phyloP scores from a whole-genome alignment of 2,888 invertebrate genomes.

The Acleris emargana region DNA sequence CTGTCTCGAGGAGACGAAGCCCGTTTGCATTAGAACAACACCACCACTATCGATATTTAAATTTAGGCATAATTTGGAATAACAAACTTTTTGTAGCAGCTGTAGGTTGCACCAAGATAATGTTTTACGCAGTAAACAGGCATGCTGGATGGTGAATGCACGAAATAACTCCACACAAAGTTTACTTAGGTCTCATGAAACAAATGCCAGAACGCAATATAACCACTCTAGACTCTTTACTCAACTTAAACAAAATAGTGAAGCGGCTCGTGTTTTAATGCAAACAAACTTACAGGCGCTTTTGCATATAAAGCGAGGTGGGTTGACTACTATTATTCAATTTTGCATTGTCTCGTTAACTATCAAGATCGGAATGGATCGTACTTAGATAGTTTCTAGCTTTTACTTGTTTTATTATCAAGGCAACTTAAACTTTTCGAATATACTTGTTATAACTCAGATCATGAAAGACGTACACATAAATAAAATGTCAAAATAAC shows the following conservation, averaged over 20 bases:
- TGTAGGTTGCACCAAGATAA: conserved; percentile 67
- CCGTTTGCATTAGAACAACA: conserved; percentile 83
- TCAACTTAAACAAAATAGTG: conserved; percentile 81
- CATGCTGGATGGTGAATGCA: conserved; percentile 71
- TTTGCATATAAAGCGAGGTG: conserved; percentile 84
- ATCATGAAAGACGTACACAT: conserved; percentile 67
- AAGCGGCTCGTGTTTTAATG: conserved; percentile 84
- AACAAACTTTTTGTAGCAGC: conserved; percentile 41
- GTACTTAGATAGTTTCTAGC: conserved; percentile 30
- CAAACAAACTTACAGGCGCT: conserved; percentile 84
- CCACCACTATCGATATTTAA: conserved; percentile 59
- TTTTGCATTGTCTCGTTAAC: conserved; percentile 80
- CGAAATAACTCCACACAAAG: conserved; percentile 60
- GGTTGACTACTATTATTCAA: conserved; percentile 81
- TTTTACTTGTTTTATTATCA: conserved; percentile 35
- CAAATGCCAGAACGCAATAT: conserved; percentile 83
- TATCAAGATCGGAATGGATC: conserved; percentile 44
- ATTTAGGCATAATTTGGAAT: conserved; percentile 40
- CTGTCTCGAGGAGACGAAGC: conserved; percentile 64
- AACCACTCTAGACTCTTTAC: conserved; percentile 79
- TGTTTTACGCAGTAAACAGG: conserved; percentile 54
- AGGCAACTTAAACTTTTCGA: conserved; percentile 57
- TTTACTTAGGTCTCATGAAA: conserved; percentile 65
- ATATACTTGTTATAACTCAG: conserved; percentile 59
- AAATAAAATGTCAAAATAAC: conserved; percentile 38